Base-by-base conservation (phyloP, 1,140 invertebrate genomes). In the Ephestia elutella region DNA sequence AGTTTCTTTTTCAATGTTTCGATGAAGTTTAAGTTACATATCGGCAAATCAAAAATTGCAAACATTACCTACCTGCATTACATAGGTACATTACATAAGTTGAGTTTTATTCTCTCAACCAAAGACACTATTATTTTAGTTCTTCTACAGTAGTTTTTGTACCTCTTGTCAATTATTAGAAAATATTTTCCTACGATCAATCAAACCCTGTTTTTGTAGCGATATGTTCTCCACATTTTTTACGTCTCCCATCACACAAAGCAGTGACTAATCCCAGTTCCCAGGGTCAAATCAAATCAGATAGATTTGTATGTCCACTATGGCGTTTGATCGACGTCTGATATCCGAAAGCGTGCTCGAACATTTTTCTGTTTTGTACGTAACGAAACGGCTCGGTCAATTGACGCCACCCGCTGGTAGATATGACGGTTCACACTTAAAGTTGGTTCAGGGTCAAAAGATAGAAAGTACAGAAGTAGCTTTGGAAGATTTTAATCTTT, bases 311-410 rank as follows among this genome's bases (percentile, higher is more conserved):
- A 75, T 80, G 77, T 80, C 67, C 71, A 65, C 61, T 71, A 64
- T 82, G 82, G 75, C 76, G 68, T 80, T 78, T 87, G 84, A 84
- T 81, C 78, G 82, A 87, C 84, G 80, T 77, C 57, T 77, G 71
- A 74, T 82, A 85, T 79, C 75, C 79, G 63, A 75, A 71, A 57
- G 63, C 55, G 64, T 64, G 38, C 38, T 48, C 50, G 53, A 53
- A 59, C 56, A 72, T 68, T 75, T 76, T 79, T 75, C 70, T 71
- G 72, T 74, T 80, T 75, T 71, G 72, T 71, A 78, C 76, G 73
- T 75, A 78, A 71, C 66, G 50, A 75, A 71, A 66, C 70, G 69
- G 51, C 49, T 62, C 63, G 70, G 70, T 74, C 75, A 71, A 70
- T 61, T 60, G 66, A 66, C 66, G 68, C 81, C 82, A 70, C 84